Evolutionary conservation across 2,888 invertebrate species (phyloP), one percentile per base, ranked within the genome.

Genomic region (Melanargia galathea): DNA sequence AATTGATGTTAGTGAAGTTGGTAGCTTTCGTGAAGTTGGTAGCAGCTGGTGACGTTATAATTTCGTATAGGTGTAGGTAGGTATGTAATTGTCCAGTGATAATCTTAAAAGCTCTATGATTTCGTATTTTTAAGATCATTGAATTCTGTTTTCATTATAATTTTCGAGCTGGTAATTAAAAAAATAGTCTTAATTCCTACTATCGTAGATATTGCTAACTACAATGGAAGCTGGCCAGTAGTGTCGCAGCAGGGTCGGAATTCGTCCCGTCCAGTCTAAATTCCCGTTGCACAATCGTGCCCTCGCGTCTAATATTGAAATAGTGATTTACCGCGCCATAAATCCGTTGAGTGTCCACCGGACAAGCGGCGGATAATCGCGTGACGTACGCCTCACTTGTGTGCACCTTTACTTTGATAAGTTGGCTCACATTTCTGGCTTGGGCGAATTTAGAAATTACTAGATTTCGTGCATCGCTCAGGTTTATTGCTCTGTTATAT

Each of bases 291-390:
- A 65, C 71, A 69, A 72, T 68, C 71, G 70, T 67, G 70, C 66
- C 22, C 64, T 68, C 71, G 71, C 71, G 72, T 73, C 73, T 75
- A 82, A 83, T 86, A 86, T 86, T 86, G 86, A 83, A 83, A 83
- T 82, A 76, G 83, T 86, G 84, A 86, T 86, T 81, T 84, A 86
- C 78, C 72, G 67, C 73, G 73, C 79, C 76, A 83, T 86, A 86
- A 86, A 90, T 86, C 84, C 83, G 84, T 80, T 80, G 70, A 80
- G 75, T 82, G 85, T 83, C 83, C 76, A 70, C 75, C 79, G 80
- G 82, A 84, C 86, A 79, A 82, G 79, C 82, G 83, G 76, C 75
- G 87, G 90, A 88, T 88, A 87, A 81, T 82, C 81, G 77, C 74
- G 81, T 86, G 84, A 86, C 84, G 75, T 67, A 76, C 73, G 67